These are phyloP conservation scores for Luffia ferchaultella DNA, from an alignment of 2,888 invertebrate genomes.

Conservation along the genomic window DNA sequence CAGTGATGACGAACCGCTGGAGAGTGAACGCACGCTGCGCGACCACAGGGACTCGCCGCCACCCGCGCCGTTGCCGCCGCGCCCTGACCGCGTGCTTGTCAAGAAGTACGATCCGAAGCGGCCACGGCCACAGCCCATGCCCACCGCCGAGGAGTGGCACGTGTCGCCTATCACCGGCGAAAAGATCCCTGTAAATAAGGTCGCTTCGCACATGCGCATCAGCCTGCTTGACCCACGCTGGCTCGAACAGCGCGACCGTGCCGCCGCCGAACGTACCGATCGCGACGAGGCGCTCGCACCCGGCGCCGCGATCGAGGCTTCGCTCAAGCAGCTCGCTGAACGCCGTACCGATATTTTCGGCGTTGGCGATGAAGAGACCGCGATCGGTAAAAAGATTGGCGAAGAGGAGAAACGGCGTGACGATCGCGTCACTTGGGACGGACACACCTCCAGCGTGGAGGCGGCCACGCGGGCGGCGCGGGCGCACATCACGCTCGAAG, in stretches of 20 bases:
- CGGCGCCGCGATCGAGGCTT: conserved; percentile 94
- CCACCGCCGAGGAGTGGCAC: conserved; percentile 82
- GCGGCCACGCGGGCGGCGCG: conserved; percentile 93
- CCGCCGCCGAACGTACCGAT: conserved; percentile 91
- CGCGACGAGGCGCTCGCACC: conserved; percentile 69
- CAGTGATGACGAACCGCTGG: conserved; percentile 38
- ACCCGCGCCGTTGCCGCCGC: conserved; percentile 81
- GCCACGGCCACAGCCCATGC: conserved; percentile 68
- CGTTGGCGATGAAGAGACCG: conserved; percentile 97
- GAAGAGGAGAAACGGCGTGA: conserved; percentile 88
- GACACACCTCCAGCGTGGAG: conserved; percentile 96
- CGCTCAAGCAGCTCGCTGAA: conserved; percentile 94
- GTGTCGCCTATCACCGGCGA: conserved; percentile 99
- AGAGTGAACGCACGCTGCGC: conserved; percentile 42
- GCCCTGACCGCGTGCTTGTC: conserved; percentile 92
- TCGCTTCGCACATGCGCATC: conserved; percentile 98
- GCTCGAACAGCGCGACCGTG: conserved; percentile 96
- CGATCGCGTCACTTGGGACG: conserved; percentile 97
- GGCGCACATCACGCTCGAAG: conserved; percentile 94
- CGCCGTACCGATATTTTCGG: conserved; percentile 99
- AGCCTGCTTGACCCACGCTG: conserved; percentile 96
- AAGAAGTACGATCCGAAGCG: conserved; percentile 95
- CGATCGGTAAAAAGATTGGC: conserved; percentile 98
- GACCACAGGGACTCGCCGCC: conserved; percentile 37
- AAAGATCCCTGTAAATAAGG: conserved; percentile 95